These are phyloP conservation scores for Neopelma chrysocephalum DNA, from an alignment of 2,797 vertebrate species.

Conservation along the genomic window DNA sequence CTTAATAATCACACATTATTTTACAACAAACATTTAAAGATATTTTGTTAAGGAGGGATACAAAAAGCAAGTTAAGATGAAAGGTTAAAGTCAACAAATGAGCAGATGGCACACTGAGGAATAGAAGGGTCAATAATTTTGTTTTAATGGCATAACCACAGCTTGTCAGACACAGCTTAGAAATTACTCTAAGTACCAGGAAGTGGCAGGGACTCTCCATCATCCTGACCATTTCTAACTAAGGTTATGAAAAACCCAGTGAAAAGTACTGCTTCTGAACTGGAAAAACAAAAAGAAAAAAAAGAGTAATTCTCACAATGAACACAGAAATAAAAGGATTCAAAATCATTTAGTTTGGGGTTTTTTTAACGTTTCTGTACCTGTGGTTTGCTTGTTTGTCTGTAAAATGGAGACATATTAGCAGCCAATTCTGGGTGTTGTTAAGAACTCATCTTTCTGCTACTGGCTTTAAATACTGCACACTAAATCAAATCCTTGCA, in stretches of 20 bases:
- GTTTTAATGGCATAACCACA: not conserved
- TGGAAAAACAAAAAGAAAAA: not conserved
- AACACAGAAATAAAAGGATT: not conserved
- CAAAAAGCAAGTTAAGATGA: not conserved
- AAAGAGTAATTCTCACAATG: not conserved
- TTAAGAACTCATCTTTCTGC: not conserved
- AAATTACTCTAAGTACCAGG: not conserved
- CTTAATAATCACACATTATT: not conserved
- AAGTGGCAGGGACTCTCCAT: not conserved
- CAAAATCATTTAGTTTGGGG: not conserved
- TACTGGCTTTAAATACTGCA: not conserved
- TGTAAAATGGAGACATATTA: not conserved
- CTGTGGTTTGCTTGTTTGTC: not conserved
- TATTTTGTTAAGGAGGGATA: not conserved
- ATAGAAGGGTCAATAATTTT: not conserved
- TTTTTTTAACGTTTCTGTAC: not conserved
- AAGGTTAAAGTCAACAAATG: not conserved
- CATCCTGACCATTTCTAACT: not conserved
- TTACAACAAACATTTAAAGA: not conserved
- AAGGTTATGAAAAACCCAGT: rapidly evolving
- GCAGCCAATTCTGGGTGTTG: not conserved
- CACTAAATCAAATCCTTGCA: not conserved
- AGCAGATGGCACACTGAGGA: not conserved
- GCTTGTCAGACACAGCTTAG: not conserved
- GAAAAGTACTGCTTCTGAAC: not conserved